Percentiles rank a stretch among this genome's conserved stretches.
Evolutionary conservation across 1,140 invertebrate genomes (phyloP).

Genomic region (Meloidogyne exigua): DNA sequence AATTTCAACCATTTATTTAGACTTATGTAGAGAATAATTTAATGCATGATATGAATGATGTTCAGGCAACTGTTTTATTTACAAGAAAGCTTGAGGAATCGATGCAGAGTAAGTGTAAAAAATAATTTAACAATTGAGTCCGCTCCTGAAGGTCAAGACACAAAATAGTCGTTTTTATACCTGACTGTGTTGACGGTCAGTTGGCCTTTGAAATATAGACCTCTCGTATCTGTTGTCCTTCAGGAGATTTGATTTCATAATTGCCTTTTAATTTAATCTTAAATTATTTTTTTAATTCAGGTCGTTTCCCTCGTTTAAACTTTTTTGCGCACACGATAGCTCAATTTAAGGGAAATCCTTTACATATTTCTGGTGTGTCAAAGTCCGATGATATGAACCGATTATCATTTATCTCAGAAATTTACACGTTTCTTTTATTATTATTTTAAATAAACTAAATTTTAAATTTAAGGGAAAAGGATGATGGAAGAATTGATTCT

Average conservation of each 20-base stretch:
- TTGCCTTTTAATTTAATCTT: too few species aligned
- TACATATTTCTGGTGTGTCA: conserved; percentile 64
- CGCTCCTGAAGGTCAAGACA: too few species aligned
- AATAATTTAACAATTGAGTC: too few species aligned
- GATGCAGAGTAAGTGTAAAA: conserved; percentile 32
- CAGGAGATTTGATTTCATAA: too few species aligned
- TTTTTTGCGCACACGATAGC: conserved; percentile 75
- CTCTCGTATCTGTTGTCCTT: too few species aligned
- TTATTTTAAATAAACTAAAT: conserved; percentile 17
- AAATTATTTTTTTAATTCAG: background rate
- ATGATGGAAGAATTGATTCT: conserved; percentile 82
- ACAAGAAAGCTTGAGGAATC: conserved; percentile 76
- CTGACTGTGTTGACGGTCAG: too few species aligned
- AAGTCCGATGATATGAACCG: conserved; percentile 78
- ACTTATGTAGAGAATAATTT: conserved; percentile 86
- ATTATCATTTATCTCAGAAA: conserved; percentile 86
- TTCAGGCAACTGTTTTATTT: conserved; percentile 88
- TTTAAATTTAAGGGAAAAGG: conserved; percentile 72
- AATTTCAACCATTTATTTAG: background rate
- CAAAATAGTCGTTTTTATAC: too few species aligned
- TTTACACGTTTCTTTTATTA: conserved; percentile 75
- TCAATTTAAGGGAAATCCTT: conserved; percentile 68
- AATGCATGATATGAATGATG: conserved; percentile 82
- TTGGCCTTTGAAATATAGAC: too few species aligned
- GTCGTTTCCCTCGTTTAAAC: conserved; percentile 54